These are phyloP conservation scores for Piezodorus guildinii DNA, from an alignment of 1,140 invertebrate genomes.

Conservation along the genomic window DNA sequence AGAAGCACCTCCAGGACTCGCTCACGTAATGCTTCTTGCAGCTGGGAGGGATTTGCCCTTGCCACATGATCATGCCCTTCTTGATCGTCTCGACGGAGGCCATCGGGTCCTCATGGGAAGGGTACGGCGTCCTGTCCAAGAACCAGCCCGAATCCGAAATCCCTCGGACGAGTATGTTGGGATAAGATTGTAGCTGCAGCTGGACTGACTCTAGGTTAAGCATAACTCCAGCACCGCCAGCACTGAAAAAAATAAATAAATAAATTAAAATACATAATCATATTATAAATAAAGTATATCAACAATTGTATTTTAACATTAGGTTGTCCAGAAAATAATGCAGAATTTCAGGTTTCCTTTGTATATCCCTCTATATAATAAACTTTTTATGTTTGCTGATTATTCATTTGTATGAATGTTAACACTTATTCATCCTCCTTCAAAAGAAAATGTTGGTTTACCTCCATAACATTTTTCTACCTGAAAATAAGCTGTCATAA, in stretches of 20 bases:
- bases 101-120: slow-evolving; percentile 35
- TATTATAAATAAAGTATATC: no score
- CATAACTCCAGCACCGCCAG: slow-evolving; percentile 84
- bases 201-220: slow-evolving; percentile 74
- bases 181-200: slow-evolving; percentile 45
- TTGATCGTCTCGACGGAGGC: slow-evolving; percentile 54
- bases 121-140: slow-evolving; percentile 65
- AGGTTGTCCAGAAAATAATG: no score
- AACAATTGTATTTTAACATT: no score
- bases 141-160: slow-evolving; percentile 91
- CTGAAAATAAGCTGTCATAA: no score
- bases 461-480: no score
- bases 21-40: slow-evolving; percentile 54
- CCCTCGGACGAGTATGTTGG: slow-evolving; percentile 59
- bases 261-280: no score
- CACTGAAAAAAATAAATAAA: slow-evolving; percentile 42
- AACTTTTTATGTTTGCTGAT: no score
- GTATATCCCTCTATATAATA: no score
- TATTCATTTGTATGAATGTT: no score
- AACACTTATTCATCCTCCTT: no score
- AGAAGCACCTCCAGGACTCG: slow-evolving; percentile 84
- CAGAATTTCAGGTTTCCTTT: no score
- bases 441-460: no score
- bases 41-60: slow-evolving; percentile 59
- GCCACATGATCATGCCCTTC: slow-evolving; percentile 72